Evolutionary conservation across 2,888 invertebrate species (phyloP).

Genomic region (Lycophotia porphyrea): DNA sequence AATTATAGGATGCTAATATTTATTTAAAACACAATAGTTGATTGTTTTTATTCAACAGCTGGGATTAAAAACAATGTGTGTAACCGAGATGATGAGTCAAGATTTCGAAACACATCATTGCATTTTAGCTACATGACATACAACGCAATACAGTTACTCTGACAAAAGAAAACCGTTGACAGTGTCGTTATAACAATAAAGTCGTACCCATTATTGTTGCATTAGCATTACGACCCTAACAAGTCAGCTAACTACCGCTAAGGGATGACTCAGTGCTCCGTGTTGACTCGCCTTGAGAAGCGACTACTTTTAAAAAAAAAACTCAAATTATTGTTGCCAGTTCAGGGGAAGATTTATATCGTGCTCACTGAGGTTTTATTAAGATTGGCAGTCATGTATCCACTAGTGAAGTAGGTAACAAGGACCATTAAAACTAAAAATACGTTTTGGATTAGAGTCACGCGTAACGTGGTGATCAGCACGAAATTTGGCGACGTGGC

Average conservation of each 20-base stretch:
- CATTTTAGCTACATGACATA: conserved; percentile 23
- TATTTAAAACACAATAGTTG: background rate
- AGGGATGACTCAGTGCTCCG: conserved; percentile 46
- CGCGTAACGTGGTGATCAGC: conserved; percentile 25
- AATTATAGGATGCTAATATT: background rate
- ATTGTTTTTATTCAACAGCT: conserved; percentile 3
- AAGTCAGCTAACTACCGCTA: conserved; percentile 29
- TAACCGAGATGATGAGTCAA: conserved; percentile 37
- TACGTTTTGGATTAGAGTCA: conserved; percentile 30
- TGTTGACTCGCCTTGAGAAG: conserved; percentile 12
- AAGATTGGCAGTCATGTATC: conserved; percentile 7
- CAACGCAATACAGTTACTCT: conserved; percentile 33
- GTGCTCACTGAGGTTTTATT: conserved; percentile 11
- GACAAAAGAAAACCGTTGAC: conserved; percentile 34
- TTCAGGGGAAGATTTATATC: conserved; percentile 5
- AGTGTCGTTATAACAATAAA: conserved; percentile 39
- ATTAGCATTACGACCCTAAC: conserved; percentile 52
- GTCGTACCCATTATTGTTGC: conserved; percentile 49
- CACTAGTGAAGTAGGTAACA: conserved; percentile 1
- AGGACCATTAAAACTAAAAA: conserved; percentile 38
- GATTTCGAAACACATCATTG: conserved; percentile 32
- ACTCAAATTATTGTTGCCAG: conserved; percentile 27
- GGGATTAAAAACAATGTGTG: conserved; percentile 13
- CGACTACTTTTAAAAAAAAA: conserved; percentile 9
- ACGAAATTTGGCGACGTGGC: conserved; percentile 1